These are phyloP conservation scores for Chloroceryle inda DNA, from an alignment of 2,797 vertebrate species.

Conservation along the genomic window DNA sequence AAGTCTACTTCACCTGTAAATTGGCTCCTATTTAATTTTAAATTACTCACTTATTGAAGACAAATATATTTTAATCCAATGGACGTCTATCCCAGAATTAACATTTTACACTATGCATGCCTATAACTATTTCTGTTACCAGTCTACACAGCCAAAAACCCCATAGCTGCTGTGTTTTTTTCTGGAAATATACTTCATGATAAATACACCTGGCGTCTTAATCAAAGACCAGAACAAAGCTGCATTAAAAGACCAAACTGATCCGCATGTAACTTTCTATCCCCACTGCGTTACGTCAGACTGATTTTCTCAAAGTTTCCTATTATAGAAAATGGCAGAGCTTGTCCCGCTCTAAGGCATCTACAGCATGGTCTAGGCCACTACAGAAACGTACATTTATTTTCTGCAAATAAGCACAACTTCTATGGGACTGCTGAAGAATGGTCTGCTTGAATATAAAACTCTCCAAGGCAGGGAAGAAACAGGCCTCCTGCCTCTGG, in stretches of 20 bases:
- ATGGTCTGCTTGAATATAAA: not conserved
- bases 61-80: not conserved
- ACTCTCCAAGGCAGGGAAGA: not conserved
- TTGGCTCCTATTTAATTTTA: conserved; percentile 4
- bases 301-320: not conserved
- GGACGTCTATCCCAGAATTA: not conserved
- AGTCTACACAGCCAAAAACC: not conserved
- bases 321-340: not conserved
- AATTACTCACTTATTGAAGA: not conserved
- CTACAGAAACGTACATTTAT: not conserved
- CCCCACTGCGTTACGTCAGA: not conserved
- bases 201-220: not conserved
- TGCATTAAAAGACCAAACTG: not conserved
- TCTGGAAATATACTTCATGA: not conserved
- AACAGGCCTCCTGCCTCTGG: not conserved
- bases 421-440: not conserved
- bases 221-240: not conserved
- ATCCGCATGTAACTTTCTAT: not conserved
- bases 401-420: not conserved
- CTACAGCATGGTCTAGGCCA: not conserved
- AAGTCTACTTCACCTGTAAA: not conserved
- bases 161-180: not conserved
- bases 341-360: not conserved
- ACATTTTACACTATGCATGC: not conserved
- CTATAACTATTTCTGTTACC: not conserved